Base-by-base conservation (phyloP, 2,888 invertebrate species). In the Sinhomidia bicolor region DNA sequence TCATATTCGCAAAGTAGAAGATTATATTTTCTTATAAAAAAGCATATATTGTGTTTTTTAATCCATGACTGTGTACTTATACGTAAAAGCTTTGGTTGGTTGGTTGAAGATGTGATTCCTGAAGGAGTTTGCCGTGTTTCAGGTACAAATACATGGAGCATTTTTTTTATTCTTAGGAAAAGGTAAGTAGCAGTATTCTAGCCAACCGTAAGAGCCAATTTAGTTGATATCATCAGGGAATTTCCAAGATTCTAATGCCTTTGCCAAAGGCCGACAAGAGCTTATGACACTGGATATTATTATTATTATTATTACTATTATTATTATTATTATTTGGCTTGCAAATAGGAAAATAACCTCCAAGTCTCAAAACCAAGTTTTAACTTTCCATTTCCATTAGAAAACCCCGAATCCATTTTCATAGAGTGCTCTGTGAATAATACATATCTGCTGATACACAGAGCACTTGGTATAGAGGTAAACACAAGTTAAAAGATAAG, bases 161-260 rank as follows among this genome's bases (percentile, higher is more conserved):
- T 12, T 51, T 12, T 51, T 9, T n/a, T 60, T 60, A 4, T 17
- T 60, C 23, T 17, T 60, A 17, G 23, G 5, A 20, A 20, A 17
- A 60, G n/a, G 51, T 51, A n/a, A 36, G 36, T 6, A 6, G 36
- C 12, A 51, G 12, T 51, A 51, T 14, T 12, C 51, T 51, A 51
- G 14, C 51, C 20, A 54, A 20, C 20, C 17, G 54, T 65, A 65
- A 32, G 65, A 32, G n/a, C 32, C 65, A 65, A 65, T 65, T 65
- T 65, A 14, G 32, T 4, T 32, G 32, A 65, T 65, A 65, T 65
- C 65, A 65, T 65, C 65, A n/a, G n/a, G 65, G 60, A 60, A 51
- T 51, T 60, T 60, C 2, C 44, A 6, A 7, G 26, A 60, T 60
- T 60, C 60, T 60, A 26, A 14, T 14, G 5, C 5, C 14, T 23